These are phyloP conservation scores for Hyalella azteca DNA, from an alignment of 2,888 invertebrate genomes.

Conservation along the genomic window DNA sequence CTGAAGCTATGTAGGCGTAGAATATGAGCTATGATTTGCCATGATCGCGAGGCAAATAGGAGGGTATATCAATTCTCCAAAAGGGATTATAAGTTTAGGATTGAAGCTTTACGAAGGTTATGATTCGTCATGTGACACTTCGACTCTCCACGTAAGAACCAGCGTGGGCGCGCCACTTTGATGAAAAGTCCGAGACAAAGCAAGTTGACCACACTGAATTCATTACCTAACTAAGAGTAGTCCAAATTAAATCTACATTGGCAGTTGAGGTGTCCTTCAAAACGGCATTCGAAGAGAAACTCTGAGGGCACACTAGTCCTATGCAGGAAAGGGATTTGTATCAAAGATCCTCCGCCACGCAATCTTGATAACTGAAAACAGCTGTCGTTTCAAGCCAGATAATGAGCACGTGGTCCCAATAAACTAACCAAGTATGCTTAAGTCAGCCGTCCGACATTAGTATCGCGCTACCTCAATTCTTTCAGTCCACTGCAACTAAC, in stretches of 20 bases:
- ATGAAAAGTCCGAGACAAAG: constrained; percentile 49
- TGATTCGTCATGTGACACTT: constrained; percentile 22
- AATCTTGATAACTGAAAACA: neutral
- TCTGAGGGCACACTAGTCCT: constrained; percentile 57
- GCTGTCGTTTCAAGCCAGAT: neutral
- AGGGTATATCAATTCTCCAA: neutral
- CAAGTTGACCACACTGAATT: constrained; percentile 43
- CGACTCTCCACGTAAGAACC: constrained; percentile 35
- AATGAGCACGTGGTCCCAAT: constrained; percentile 35
- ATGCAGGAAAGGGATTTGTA: constrained; percentile 58
- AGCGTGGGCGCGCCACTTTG: constrained; percentile 47
- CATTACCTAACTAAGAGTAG: constrained; percentile 58
- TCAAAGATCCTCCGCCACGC: constrained; percentile 44
- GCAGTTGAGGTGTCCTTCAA: constrained; percentile 59
- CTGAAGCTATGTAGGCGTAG: neutral
- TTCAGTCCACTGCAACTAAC: neutral
- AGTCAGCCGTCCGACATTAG: neutral
- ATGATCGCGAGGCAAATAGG: neutral
- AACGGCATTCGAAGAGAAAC: constrained; percentile 56
- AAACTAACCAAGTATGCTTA: constrained; percentile 5
- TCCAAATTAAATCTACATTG: constrained; percentile 59
- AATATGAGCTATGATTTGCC: constrained; percentile 24
- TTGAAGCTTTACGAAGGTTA: neutral
- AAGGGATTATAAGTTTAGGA: constrained; percentile 7
- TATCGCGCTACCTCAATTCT: neutral